Percentiles rank a stretch among this genome's conserved stretches.
phyloP scores from a whole-genome alignment of 2,113 vertebrate genomes.

The Entelurus aequoreus region DNA sequence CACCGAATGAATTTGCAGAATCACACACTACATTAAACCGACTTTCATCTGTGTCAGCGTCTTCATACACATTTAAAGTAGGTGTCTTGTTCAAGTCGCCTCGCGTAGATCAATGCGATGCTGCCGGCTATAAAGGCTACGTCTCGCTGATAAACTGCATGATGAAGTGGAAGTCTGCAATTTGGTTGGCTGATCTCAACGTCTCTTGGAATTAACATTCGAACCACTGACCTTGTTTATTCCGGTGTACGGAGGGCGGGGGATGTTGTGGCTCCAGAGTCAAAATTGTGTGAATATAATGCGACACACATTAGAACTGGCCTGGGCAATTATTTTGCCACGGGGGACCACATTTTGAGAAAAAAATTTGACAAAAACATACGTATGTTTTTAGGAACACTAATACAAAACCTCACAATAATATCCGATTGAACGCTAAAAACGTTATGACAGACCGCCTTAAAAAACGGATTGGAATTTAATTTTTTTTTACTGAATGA shows the following conservation, averaged over 20 bases:
- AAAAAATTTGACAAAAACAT: not conserved
- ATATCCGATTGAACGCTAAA: no score
- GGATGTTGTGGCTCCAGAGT: not conserved
- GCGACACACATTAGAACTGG: not conserved
- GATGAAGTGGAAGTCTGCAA: constrained; percentile 33
- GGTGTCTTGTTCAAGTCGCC: constrained; percentile 29
- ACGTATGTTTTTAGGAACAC: no score
- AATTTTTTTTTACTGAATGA: no score
- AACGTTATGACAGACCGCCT: no score
- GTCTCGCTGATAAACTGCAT: constrained; percentile 31
- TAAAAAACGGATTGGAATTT: no score
- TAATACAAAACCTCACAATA: no score
- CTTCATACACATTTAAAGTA: constrained; percentile 25
- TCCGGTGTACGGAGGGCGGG: not conserved
- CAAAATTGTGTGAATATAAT: not conserved
- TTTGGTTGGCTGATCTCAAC: constrained; percentile 29
- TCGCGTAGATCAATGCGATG: constrained; percentile 34
- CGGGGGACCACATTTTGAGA: not conserved
- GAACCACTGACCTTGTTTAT: constrained; percentile 13
- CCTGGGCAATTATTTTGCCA: no score
- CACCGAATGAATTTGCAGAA: constrained; percentile 17
- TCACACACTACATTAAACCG: constrained; percentile 20
- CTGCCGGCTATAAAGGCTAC: constrained; percentile 18
- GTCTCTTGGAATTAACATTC: constrained; percentile 23
- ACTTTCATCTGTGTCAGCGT: constrained; percentile 31